These are phyloP conservation scores for Eulemur macaco DNA, from an alignment of 2,113 vertebrate species.

Conservation along the genomic window DNA sequence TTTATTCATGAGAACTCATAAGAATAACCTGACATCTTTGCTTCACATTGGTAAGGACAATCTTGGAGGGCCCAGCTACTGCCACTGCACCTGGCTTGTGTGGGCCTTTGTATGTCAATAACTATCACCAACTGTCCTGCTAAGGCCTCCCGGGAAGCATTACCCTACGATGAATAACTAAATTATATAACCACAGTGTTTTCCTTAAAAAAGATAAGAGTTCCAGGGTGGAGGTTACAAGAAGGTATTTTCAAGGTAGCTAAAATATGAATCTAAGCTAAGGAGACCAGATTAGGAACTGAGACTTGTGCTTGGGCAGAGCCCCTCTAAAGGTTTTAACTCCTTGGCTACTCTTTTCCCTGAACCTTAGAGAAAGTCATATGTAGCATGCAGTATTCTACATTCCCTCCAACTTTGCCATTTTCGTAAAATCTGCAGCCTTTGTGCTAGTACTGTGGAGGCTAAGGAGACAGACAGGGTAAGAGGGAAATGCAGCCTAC, in stretches of 20 bases:
- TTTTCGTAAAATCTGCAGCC: not conserved
- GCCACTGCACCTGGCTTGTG: not conserved
- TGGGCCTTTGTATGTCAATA: not conserved
- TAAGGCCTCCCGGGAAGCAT: not conserved
- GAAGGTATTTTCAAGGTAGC: not conserved
- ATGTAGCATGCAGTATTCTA: not conserved
- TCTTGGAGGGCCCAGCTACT: not conserved
- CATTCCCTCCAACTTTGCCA: not conserved
- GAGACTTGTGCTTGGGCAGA: too few relatives aligned
- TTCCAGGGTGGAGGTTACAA: not conserved
- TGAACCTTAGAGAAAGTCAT: not conserved
- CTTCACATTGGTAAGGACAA: not conserved
- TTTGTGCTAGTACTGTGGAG: accelerated
- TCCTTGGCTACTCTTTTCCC: not conserved
- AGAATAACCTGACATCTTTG: not conserved
- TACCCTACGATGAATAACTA: not conserved
- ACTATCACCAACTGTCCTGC: not conserved
- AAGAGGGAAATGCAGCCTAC: not conserved
- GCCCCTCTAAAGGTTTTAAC: not conserved
- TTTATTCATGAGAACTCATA: not conserved
- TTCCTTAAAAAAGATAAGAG: not conserved
- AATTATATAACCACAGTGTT: not conserved
- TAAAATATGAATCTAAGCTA: not conserved
- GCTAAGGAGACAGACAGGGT: not conserved
- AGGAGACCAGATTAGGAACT: not conserved